phyloP scores from a whole-genome alignment of 2,113 vertebrate species.

The Andinoacara biseriatus region DNA sequence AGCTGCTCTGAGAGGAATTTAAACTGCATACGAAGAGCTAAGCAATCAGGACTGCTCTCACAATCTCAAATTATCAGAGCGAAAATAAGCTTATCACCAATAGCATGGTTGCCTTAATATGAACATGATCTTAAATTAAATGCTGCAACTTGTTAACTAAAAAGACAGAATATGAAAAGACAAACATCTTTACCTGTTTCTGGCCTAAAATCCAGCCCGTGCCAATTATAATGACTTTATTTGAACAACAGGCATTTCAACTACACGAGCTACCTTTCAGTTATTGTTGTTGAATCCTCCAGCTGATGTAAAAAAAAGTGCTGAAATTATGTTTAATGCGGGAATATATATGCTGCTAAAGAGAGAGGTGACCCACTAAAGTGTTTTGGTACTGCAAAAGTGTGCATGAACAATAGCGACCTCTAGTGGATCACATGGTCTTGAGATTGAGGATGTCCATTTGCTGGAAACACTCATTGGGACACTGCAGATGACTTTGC shows the following conservation, averaged over 20 bases:
- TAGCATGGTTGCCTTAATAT: neutral
- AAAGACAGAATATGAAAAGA: too few species aligned
- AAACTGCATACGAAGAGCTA: constrained; percentile 7
- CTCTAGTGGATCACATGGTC: constrained; percentile 50
- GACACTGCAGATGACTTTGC: neutral
- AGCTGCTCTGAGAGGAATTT: constrained; percentile 12
- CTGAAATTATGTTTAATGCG: neutral
- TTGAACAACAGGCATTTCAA: neutral
- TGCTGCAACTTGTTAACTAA: neutral
- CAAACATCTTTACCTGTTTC: too few species aligned
- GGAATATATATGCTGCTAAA: neutral
- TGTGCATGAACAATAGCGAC: constrained; percentile 43
- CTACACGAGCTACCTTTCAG: neutral
- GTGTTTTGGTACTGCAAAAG: neutral
- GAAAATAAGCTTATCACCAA: neutral
- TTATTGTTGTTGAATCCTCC: neutral
- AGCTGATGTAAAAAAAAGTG: neutral
- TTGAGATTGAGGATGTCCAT: neutral
- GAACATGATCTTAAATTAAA: neutral
- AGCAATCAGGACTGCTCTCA: constrained; percentile 17
- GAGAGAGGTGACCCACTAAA: neutral
- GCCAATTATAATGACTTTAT: neutral
- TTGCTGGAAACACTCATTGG: constrained; percentile 2
- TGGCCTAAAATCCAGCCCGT: too few species aligned
- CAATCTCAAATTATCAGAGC: neutral